Evolutionary conservation across 35 echinoderm and acorn worm genomes (phyloP).

Genomic region (Lytechinus variegatus): DNA sequence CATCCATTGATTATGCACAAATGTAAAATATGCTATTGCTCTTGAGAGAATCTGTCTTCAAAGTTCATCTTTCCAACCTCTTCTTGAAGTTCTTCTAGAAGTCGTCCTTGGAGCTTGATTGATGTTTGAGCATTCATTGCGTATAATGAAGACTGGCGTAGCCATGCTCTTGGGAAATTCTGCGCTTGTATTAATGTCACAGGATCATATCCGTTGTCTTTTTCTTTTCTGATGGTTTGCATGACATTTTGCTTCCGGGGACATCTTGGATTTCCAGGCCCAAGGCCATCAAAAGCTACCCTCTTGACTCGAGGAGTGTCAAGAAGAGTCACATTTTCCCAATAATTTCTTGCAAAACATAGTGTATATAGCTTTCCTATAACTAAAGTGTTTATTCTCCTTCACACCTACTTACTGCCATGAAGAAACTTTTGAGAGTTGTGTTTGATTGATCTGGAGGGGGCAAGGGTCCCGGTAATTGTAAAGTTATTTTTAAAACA

Average conservation of each 20-base stretch:
- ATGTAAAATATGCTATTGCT: background rate
- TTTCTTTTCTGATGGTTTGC: background rate
- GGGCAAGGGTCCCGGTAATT: no score
- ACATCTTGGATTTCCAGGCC: background rate
- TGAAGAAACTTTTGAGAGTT: background rate
- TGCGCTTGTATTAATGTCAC: background rate
- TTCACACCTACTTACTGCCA: background rate
- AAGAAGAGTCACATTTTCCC: background rate
- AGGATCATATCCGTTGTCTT: background rate
- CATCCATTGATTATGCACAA: background rate
- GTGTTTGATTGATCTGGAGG: background rate
- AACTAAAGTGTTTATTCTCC: background rate
- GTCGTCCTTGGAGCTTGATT: background rate
- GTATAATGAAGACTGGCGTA: background rate
- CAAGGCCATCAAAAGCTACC: background rate
- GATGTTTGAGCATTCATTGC: slow-evolving; percentile 2
- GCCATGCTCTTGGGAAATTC: background rate
- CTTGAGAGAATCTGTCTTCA: background rate
- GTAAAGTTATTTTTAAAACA: no score
- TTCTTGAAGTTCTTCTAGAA: background rate
- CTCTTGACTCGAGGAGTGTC: background rate
- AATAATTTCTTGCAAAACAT: background rate
- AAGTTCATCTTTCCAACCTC: background rate
- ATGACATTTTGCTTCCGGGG: background rate
- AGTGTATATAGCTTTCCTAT: no score